These are phyloP conservation scores for Cavia aperea DNA, from an alignment of 2,113 vertebrate species.

Conservation along the genomic window DNA sequence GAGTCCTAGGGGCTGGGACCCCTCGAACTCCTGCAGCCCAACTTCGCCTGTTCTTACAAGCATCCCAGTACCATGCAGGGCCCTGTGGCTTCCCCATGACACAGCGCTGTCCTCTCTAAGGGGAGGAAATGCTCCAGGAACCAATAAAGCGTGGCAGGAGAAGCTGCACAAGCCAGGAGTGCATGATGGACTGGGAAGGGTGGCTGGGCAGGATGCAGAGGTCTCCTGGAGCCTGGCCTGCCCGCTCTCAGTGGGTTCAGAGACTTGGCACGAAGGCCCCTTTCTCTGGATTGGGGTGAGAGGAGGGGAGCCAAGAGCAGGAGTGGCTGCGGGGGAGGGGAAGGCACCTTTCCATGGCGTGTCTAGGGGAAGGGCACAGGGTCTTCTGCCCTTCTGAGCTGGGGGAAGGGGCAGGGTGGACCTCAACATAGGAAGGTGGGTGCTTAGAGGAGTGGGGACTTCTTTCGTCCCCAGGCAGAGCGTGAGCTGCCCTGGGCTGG, in stretches of 20 bases:
- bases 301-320: neutral
- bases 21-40: fast-evolving
- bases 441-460: no score
- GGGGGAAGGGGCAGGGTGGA: no score
- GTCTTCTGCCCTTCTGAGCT: no score
- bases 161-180: neutral
- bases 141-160: neutral
- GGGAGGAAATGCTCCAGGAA: fast-evolving
- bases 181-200: fast-evolving
- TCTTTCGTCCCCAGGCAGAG: neutral
- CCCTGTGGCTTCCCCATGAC: neutral
- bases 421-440: no score
- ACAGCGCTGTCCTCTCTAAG: no score
- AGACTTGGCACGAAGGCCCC: fast-evolving
- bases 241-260: fast-evolving
- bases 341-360: no score
- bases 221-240: neutral
- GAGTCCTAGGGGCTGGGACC: slow-evolving; percentile 78
- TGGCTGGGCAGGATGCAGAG: fast-evolving
- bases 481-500: no score
- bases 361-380: no score
- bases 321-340: neutral
- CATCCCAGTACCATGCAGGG: no score
- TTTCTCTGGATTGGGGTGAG: neutral
- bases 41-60: neutral